These are phyloP conservation scores for Tychaedon coryphoeus DNA, from an alignment of 2,113 vertebrate species.

Conservation along the genomic window DNA sequence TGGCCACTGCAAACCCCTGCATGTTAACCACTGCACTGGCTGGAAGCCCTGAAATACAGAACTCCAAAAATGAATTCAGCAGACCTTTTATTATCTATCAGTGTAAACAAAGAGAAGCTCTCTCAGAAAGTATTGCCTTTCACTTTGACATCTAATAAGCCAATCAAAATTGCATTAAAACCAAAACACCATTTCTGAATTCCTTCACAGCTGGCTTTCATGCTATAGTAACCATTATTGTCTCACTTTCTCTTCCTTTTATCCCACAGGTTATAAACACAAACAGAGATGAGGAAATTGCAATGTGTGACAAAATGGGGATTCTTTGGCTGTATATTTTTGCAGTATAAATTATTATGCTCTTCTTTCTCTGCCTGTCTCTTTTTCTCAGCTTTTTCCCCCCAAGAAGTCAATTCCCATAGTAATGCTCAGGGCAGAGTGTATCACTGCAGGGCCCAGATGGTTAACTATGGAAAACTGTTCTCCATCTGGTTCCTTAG, in stretches of 20 bases:
- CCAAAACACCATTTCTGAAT: not conserved
- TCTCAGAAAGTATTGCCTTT: not conserved
- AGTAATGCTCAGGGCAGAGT: slow-evolving; percentile 6
- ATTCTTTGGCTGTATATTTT: not conserved
- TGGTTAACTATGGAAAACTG: slow-evolving; percentile 11
- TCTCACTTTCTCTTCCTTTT: not conserved
- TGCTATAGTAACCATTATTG: not conserved
- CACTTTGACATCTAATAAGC: not conserved
- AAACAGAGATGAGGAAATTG: not conserved
- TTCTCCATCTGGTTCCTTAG: slow-evolving; percentile 29
- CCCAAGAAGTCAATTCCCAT: not conserved
- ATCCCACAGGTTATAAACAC: not conserved
- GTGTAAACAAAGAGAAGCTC: not conserved
- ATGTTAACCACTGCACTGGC: not conserved
- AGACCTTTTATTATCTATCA: not conserved
- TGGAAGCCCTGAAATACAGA: not conserved
- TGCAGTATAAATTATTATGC: not conserved
- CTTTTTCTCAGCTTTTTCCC: not conserved
- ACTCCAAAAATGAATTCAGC: not conserved
- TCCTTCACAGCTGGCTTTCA: not conserved
- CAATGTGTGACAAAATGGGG: not conserved
- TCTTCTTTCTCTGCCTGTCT: not conserved
- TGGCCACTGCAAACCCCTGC: not conserved
- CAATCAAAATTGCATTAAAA: not conserved
- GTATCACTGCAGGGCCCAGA: slow-evolving; percentile 11